A percentile compares a stretch with the other conserved stretches of the same genome.
Evolutionary conservation across 2,113 vertebrate species (phyloP).

Genomic region (Nycticryphes semicollaris): DNA sequence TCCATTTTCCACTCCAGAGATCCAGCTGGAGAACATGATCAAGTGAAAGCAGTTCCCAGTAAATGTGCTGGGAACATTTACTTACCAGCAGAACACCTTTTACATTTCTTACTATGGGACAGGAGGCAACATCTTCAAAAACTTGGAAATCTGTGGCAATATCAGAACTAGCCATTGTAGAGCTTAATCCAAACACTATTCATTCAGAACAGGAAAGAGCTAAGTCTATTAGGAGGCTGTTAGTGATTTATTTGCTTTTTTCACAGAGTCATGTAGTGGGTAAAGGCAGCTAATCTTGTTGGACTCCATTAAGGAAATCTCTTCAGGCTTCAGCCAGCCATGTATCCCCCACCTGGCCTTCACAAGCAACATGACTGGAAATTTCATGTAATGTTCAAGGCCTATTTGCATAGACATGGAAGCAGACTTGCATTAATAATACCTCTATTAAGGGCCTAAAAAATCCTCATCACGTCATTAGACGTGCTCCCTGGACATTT

Average conservation of each 20-base stretch:
- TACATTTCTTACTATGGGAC: not conserved
- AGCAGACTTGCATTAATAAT: slow-evolving; percentile 44
- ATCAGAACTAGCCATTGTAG: not conserved
- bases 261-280: slow-evolving; percentile 18
- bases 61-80: not conserved
- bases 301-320: slow-evolving; percentile 52
- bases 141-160: not conserved
- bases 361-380: not conserved
- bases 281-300: slow-evolving; percentile 58
- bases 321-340: slow-evolving; percentile 25
- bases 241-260: slow-evolving; percentile 60
- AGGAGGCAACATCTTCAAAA: not conserved
- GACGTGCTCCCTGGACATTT: not conserved
- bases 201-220: slow-evolving; percentile 44
- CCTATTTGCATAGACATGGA: slow-evolving; percentile 10
- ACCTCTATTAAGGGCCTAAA: not conserved
- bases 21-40: not conserved
- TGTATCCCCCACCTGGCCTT: not conserved
- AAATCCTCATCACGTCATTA: not conserved
- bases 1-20: not conserved
- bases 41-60: not conserved
- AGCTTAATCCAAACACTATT: slow-evolving; percentile 33
- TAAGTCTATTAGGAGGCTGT: slow-evolving; percentile 48
- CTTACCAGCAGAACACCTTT: not conserved
- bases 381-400: not conserved